Base-by-base conservation (phyloP, 2,888 invertebrate species). In the Melanchra persicariae region DNA sequence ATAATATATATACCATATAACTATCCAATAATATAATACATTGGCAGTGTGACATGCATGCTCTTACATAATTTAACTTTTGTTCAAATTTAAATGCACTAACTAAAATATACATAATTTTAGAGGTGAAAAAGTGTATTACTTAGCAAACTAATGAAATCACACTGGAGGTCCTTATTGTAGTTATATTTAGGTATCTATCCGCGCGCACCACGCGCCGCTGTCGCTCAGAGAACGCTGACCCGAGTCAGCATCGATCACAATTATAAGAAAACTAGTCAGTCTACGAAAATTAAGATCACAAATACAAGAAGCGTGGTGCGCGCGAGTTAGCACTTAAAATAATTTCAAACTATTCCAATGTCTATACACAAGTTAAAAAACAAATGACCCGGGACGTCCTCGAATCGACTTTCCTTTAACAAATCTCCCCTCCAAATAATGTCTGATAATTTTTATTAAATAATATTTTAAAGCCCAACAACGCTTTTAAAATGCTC, bases 81-180 rank as follows among this genome's bases (percentile, higher is more conserved):
- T 92, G 93, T 92, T 93, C 91, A 89, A 86, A 89, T 90, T 91
- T 91, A 92, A 93, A 94, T 93, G 93, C 93, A 92, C 91, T 89
- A 88, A 88, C 83, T 87, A 90, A 90, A 88, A 90, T 89, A 88
- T 88, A 90, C 87, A 89, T 81, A 80, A 72, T 68, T 63, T 64
- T 84, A 74, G 90, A 89, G 92, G 92, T 90, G 93, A 90, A 89
- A 88, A 87, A 87, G 93, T 90, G 89, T 89, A 90, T 89, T 87
- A 87, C 83, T 85, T 77, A 79, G 85, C 85, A 79, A 79, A 84
- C 85, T 83, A 86, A 87, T 82, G 82, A 87, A 85, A 87, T 88
- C 87, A 87, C 88, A 89, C 89, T 87, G 91, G 91, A 91, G 87
- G 90, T 87, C 89, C 88, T 89, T 87, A 85, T 84, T 86, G 88